Evolutionary conservation across 2,888 invertebrate genomes (phyloP).

Genomic region (Onchidella celtica): DNA sequence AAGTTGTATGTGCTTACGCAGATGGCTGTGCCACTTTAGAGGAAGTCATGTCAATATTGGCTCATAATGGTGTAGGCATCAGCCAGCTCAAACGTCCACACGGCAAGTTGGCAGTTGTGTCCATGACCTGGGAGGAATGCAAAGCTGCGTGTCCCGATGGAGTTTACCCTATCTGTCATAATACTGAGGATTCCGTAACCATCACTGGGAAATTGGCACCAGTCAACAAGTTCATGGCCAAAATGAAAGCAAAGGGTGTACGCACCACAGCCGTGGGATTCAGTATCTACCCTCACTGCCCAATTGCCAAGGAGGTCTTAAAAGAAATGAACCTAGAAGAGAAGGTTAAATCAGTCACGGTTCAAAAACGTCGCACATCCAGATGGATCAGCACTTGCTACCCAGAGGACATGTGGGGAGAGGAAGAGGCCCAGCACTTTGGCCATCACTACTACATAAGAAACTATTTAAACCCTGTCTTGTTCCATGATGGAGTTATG

Average conservation of each 20-base stretch:
- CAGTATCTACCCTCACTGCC: slow-evolving; percentile 3
- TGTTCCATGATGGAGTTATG: slow-evolving; percentile 92
- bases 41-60: slow-evolving; percentile 95
- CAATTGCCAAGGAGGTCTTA: not conserved
- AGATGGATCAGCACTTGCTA: slow-evolving; percentile 97
- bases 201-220: slow-evolving; percentile 90
- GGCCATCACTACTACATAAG: slow-evolving; percentile 97
- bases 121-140: slow-evolving; percentile 78
- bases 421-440: slow-evolving; percentile 88
- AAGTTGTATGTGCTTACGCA: slow-evolving; percentile 97
- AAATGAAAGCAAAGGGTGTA: slow-evolving; percentile 73
- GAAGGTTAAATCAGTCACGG: slow-evolving; percentile 86
- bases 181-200: slow-evolving; percentile 95
- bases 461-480: slow-evolving; percentile 94
- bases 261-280: slow-evolving; percentile 77
- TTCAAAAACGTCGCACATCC: slow-evolving; percentile 88
- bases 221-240: slow-evolving; percentile 73
- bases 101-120: slow-evolving; percentile 79
- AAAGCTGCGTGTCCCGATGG: slow-evolving; percentile 74
- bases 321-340: not conserved
- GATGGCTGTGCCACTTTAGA: slow-evolving; percentile 96
- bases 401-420: slow-evolving; percentile 90
- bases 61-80: slow-evolving; percentile 78
- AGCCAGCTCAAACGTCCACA: not conserved
- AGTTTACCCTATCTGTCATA: slow-evolving; percentile 89